Conservation (phyloP, 2,797 vertebrate genomes). For the Myiothlypis coronata region DNA sequence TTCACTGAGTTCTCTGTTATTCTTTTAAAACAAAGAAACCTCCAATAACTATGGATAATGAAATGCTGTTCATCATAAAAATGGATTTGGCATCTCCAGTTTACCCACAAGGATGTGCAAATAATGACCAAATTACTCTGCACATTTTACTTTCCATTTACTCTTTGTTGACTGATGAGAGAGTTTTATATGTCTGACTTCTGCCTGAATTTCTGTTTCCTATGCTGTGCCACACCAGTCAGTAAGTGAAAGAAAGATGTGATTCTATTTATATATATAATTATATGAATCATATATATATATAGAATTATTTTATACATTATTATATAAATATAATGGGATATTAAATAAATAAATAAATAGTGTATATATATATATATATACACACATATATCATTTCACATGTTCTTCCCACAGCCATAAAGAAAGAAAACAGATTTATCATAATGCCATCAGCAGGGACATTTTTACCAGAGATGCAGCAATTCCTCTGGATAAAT, state of each 20-base stretch:
- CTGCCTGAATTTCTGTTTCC: background rate
- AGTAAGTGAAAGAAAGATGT: background rate
- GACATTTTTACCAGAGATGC: background rate
- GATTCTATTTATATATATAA: background rate
- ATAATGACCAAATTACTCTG: background rate
- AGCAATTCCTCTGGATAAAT: background rate
- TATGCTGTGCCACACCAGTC: background rate
- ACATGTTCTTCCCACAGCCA: background rate
- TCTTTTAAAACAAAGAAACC: background rate
- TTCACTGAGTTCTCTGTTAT: background rate
- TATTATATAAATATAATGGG: background rate
- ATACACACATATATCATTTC: too few relatives aligned
- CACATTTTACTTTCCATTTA: background rate
- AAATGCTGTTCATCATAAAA: background rate
- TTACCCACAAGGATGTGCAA: background rate
- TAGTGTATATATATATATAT: too few relatives aligned
- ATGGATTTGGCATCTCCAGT: background rate
- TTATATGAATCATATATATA: too few relatives aligned
- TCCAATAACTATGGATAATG: background rate
- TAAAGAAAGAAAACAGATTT: background rate
- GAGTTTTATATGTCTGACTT: background rate
- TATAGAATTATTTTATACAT: background rate
- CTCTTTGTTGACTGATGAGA: background rate
- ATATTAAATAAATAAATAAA: too few relatives aligned
- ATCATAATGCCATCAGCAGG: background rate